A percentile compares a stretch with the other conserved stretches of the same genome.
These are phyloP conservation scores for Synergus gifuensis DNA, from an alignment of 2,888 invertebrate species.

Conservation along the genomic window DNA sequence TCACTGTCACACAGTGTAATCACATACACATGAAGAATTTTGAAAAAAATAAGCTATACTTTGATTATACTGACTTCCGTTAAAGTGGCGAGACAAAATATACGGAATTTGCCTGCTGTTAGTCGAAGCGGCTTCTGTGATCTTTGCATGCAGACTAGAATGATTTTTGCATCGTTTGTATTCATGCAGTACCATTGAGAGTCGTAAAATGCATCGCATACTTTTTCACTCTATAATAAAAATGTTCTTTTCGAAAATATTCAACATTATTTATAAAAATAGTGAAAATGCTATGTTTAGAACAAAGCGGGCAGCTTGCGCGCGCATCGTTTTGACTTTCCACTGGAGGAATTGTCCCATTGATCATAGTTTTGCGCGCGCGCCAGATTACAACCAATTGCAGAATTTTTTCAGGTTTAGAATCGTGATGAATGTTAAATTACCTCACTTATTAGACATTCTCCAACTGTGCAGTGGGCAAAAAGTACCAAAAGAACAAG, in stretches of 20 bases:
- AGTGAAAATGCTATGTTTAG: too few relatives aligned
- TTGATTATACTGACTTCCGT: constrained; percentile 77
- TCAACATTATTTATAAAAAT: too few relatives aligned
- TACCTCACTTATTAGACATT: constrained; percentile 63
- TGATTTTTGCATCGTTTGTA: constrained; percentile 73
- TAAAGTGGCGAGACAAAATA: constrained; percentile 79
- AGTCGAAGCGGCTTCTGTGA: constrained; percentile 79
- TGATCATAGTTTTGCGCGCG: too few relatives aligned
- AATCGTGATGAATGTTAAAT: not conserved
- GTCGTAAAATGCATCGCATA: constrained; percentile 80
- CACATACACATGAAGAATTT: too few relatives aligned
- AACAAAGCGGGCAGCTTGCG: too few relatives aligned
- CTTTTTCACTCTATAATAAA: constrained; percentile 76
- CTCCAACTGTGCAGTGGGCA: constrained; percentile 66
- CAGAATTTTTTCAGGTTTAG: too few relatives aligned
- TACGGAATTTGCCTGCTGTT: constrained; percentile 80
- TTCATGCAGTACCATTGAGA: constrained; percentile 78
- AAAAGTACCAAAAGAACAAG: constrained; percentile 65
- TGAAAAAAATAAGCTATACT: not conserved
- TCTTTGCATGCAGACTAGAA: constrained; percentile 79
- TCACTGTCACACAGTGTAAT: too few relatives aligned
- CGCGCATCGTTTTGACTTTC: too few relatives aligned
- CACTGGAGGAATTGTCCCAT: too few relatives aligned
- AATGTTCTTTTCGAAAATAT: too few relatives aligned
- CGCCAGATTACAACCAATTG: too few relatives aligned